A percentile compares a stretch with the other conserved stretches of the same genome.
Evolutionary conservation across 1,140 invertebrate species (phyloP).

Genomic region (Akabosia matsudoensis): DNA sequence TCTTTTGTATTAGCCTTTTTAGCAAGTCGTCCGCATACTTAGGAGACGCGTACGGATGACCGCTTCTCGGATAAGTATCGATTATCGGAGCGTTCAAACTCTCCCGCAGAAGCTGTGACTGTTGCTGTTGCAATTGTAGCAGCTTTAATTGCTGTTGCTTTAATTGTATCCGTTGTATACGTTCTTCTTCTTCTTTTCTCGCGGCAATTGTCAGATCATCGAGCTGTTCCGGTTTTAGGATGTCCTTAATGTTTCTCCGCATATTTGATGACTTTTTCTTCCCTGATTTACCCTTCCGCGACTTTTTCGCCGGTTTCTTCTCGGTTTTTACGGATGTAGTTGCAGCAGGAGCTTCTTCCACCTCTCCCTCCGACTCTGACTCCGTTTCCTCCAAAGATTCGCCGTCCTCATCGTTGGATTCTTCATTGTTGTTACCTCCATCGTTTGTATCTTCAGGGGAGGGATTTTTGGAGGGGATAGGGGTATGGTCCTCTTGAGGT

Average conservation of each 20-base stretch:
- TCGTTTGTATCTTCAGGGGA: background rate
- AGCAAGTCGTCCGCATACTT: background rate
- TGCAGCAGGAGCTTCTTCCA: background rate
- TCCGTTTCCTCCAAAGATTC: background rate
- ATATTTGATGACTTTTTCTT: slow-evolving; percentile 60
- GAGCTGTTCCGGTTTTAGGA: slow-evolving; percentile 85
- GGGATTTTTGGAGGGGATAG: background rate
- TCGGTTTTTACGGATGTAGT: background rate
- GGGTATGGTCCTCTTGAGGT: background rate
- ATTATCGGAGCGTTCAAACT: background rate
- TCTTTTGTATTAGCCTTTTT: slow-evolving; percentile 28
- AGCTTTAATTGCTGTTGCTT: slow-evolving; percentile 72
- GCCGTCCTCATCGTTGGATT: background rate
- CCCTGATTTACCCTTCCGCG: background rate
- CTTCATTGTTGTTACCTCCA: background rate
- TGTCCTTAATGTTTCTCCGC: slow-evolving; percentile 80
- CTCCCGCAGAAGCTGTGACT: slow-evolving; percentile 13
- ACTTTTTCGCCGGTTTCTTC: background rate
- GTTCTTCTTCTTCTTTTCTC: slow-evolving; percentile 85
- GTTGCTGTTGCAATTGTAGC: slow-evolving; percentile 67
- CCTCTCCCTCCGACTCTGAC: background rate
- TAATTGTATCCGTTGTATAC: slow-evolving; percentile 53
- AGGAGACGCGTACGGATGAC: background rate
- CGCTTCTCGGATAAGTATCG: background rate
- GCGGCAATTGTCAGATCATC: slow-evolving; percentile 88